phyloP scores from a whole-genome alignment of 2,113 vertebrate genomes.

The Stigmatopora argus region DNA sequence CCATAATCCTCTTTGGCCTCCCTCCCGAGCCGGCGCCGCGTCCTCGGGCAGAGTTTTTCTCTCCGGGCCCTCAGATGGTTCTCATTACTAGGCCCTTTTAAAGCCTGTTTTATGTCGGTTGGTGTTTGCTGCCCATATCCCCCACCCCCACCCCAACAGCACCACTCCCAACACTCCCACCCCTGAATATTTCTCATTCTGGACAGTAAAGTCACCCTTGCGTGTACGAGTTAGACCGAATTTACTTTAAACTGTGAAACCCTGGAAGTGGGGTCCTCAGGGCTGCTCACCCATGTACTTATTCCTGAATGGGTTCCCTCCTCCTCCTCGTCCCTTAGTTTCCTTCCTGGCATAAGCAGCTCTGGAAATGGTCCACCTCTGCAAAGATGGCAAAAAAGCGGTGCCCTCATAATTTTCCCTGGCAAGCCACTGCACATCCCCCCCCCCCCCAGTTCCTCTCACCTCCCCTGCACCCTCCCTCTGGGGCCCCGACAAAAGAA shows the following conservation, averaged over 20 bases:
- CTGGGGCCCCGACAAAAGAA: constrained; percentile 74
- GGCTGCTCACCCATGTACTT: constrained; percentile 12
- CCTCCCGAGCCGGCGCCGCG: constrained; percentile 30
- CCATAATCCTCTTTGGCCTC: constrained; percentile 51
- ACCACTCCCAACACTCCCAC: constrained; percentile 44
- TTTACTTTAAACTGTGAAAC: constrained; percentile 55
- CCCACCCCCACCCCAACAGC: constrained; percentile 17
- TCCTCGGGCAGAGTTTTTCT: constrained; percentile 33
- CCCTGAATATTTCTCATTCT: constrained; percentile 18
- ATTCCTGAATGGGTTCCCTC: constrained; percentile 20
- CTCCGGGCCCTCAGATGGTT: constrained; percentile 71
- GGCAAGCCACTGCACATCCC: constrained; percentile 11
- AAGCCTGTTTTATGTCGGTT: constrained; percentile 73
- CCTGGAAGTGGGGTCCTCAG: constrained; percentile 41
- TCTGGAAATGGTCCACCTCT: constrained; percentile 76
- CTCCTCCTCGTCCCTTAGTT: constrained; percentile 46
- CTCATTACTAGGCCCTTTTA: constrained; percentile 71
- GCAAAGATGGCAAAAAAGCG: constrained; percentile 54
- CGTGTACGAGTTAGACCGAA: constrained; percentile 35
- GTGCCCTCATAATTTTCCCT: constrained; percentile 45
- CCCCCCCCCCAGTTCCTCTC: neutral
- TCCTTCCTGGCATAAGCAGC: constrained; percentile 66
- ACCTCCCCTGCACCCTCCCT: constrained; percentile 41
- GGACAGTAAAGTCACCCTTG: constrained; percentile 35
- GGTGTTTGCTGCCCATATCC: constrained; percentile 63